These are phyloP conservation scores for Macroteleia sp. DNA, from an alignment of 2,888 invertebrate species.

Conservation along the genomic window DNA sequence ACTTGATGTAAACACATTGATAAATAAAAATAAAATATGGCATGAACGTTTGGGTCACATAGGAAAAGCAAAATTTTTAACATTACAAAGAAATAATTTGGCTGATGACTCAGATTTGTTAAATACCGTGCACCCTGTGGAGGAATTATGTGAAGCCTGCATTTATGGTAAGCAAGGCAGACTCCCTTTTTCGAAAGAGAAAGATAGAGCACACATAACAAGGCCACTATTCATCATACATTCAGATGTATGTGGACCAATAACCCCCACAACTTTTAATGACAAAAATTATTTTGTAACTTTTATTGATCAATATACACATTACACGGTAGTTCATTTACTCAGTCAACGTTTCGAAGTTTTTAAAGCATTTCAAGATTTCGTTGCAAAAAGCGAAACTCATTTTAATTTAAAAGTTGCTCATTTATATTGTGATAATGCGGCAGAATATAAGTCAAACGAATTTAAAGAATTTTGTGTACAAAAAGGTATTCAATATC, in stretches of 20 bases:
- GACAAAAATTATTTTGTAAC: neutral
- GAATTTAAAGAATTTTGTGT: slow-evolving; percentile 74
- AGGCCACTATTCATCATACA: slow-evolving; percentile 38
- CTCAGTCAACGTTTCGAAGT: neutral
- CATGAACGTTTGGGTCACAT: too few species aligned
- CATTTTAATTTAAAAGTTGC: slow-evolving; percentile 41
- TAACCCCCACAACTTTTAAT: neutral
- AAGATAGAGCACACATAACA: slow-evolving; percentile 15
- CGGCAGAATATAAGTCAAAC: slow-evolving; percentile 73
- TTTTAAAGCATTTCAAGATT: slow-evolving; percentile 59
- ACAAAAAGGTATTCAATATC: slow-evolving; percentile 74
- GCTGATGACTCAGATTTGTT: too few species aligned
- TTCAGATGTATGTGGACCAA: neutral
- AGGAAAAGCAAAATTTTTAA: neutral
- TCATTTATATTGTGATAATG: slow-evolving; percentile 66
- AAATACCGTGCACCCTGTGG: too few species aligned
- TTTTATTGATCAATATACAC: too few species aligned
- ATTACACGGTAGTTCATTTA: neutral
- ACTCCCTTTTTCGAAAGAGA: neutral
- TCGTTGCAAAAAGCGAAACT: slow-evolving; percentile 65
- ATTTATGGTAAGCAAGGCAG: neutral
- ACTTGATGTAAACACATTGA: too few species aligned
- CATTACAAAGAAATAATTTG: too few species aligned
- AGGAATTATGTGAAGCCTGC: neutral
- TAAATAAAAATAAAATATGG: too few species aligned